A percentile compares a stretch with the other conserved stretches of the same genome.
phyloP scores from a whole-genome alignment of 1,140 invertebrate genomes.

The Pollicipes pollicipes region DNA sequence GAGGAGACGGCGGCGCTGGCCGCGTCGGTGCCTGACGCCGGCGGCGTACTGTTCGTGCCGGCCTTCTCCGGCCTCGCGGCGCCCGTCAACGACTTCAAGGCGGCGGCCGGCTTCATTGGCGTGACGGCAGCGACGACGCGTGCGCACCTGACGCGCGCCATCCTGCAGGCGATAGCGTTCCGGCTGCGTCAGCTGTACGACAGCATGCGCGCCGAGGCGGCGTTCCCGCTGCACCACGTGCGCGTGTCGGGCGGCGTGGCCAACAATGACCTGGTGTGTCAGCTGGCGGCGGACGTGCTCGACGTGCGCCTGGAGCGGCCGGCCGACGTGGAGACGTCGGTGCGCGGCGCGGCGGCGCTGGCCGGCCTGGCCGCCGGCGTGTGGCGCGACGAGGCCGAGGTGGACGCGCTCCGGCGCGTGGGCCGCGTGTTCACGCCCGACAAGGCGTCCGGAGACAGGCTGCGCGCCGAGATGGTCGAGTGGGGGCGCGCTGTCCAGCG shows the following conservation, averaged over 20 bases:
- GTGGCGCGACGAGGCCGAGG: conserved; percentile 48
- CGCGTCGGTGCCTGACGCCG: conserved; percentile 45
- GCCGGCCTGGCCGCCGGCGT: conserved; percentile 56
- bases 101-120: conserved; percentile 66
- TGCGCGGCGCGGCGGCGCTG: conserved; percentile 57
- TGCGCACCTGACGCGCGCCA: conserved; percentile 56
- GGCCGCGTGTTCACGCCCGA: conserved; percentile 38
- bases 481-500: conserved; percentile 50
- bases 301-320: conserved; percentile 50
- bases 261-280: conserved; percentile 72
- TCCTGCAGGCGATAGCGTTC: conserved; percentile 76
- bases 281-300: conserved; percentile 64
- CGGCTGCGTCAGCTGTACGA: conserved; percentile 55
- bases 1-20: conserved; percentile 50
- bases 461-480: conserved; percentile 22
- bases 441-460: conserved; percentile 16
- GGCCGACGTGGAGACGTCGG: conserved; percentile 47
- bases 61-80: conserved; percentile 76
- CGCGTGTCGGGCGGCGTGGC: conserved; percentile 88
- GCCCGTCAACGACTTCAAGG: conserved; percentile 66
- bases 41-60: conserved; percentile 75
- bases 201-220: conserved; percentile 40
- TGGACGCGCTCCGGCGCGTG: conserved; percentile 37
- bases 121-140: conserved; percentile 57
- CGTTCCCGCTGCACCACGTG: conserved; percentile 20